Evolutionary conservation across 37 sponge, comb jelly and placozoan genomes (phyloP), one percentile per base, ranked within the genome.

Genomic region (Theonella swinhoei): DNA sequence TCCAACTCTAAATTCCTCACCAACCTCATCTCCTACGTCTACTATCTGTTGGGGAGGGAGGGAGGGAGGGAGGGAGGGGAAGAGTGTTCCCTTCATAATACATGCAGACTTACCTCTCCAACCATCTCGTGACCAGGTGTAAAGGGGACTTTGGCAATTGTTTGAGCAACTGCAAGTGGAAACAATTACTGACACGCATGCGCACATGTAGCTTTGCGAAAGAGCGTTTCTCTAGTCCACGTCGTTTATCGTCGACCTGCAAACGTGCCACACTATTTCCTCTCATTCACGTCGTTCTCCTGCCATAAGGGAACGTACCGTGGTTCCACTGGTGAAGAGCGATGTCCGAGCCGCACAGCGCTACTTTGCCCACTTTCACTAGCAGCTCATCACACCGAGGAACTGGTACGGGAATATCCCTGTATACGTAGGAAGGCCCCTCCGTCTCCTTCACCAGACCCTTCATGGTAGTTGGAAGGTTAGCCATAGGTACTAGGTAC

Each of bases 41-140:
- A 93, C 86, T 2, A 94, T 90, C 95, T 94, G 79, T 28, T 43
- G 39, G 47, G 2, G 30, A 23, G 78, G 9, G 31, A n/a, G 3
- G 62, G 68, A 28, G 59, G 2, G 14, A 9, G 22, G 22, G 31
- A 22, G 9, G 19, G 65, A 30, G 19, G 19, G 24, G 60, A 75
- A 30, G n/a, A 28, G 35, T 5, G 23, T 5, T 71, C 5, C 31
- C 79, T n/a, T n/a, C n/a, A n/a, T n/a, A n/a, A n/a, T n/a, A n/a
- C n/a, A n/a, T n/a, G n/a, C n/a, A n/a, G n/a, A n/a, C n/a, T 78
- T 34, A 96, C 96, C 80, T 93, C 94, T 74, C 87, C 96, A 30
- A 96, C 94, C 59, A 83, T 78, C 78, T 96, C 96, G 65, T 96
- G 96, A 59, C 96, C 96, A 68, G 96, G 93, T 19, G 91, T 96